Conservation (phyloP, 53 echinoderm and acorn worm species). For the Paracentrotus lividus region DNA sequence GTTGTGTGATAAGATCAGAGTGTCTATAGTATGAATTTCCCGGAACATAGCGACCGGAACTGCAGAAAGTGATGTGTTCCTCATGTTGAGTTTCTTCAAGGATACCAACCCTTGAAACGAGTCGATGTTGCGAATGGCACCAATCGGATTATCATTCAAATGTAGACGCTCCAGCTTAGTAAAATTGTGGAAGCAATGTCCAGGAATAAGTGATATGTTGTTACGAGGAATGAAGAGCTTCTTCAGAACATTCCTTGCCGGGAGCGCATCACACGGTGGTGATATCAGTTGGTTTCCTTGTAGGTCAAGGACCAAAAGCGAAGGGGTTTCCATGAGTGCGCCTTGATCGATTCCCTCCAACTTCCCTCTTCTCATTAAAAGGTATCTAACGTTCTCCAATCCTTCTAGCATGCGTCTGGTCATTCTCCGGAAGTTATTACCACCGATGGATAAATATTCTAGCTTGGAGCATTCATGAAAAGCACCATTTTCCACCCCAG, state of each 20-base stretch:
- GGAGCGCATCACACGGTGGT: slow-evolving; percentile 42
- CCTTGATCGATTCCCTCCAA: neutral
- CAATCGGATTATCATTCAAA: slow-evolving; percentile 26
- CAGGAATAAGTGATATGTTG: neutral
- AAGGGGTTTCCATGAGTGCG: neutral
- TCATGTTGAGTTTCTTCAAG: neutral
- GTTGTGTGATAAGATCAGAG: slow-evolving; percentile 80
- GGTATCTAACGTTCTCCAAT: neutral
- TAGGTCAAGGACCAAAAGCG: slow-evolving; percentile 5
- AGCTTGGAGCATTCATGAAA: slow-evolving; percentile 11
- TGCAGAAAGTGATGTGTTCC: slow-evolving; percentile 6
- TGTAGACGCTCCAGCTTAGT: neutral
- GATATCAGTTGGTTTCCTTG: slow-evolving; percentile 8
- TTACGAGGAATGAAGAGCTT: slow-evolving; percentile 5
- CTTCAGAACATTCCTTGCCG: slow-evolving; percentile 1
- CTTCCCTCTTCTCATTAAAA: neutral
- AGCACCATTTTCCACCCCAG: neutral
- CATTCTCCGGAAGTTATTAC: neutral
- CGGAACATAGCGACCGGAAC: slow-evolving; percentile 66
- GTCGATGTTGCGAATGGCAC: neutral
- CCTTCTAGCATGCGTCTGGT: neutral
- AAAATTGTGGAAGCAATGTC: slow-evolving; percentile 4
- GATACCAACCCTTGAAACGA: slow-evolving; percentile 27
- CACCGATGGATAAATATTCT: slow-evolving; percentile 8
- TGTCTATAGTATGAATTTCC: slow-evolving; percentile 49